Conservation (phyloP, 1,140 invertebrate genomes). For the Cryptotermes secundus region DNA sequence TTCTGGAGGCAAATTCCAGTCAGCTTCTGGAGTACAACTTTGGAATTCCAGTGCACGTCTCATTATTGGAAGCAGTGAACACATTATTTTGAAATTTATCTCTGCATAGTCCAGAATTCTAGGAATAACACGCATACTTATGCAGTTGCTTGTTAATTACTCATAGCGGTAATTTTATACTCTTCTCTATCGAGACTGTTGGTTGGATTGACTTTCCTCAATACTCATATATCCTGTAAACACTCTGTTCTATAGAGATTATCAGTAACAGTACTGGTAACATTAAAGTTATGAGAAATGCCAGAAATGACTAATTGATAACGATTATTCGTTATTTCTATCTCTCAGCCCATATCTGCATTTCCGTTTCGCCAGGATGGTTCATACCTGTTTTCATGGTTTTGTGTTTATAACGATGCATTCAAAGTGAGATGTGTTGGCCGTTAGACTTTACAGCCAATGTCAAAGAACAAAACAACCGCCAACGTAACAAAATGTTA, state of each 20-base stretch:
- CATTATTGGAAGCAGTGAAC: not conserved
- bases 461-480: too few relatives aligned
- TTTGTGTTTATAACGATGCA: too few relatives aligned
- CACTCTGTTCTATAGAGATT: not conserved
- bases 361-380: too few relatives aligned
- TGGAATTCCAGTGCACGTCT: not conserved
- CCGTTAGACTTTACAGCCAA: too few relatives aligned
- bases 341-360: too few relatives aligned
- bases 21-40: constrained; percentile 4
- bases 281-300: not conserved
- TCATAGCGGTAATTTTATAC: not conserved
- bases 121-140: not conserved
- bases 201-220: not conserved
- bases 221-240: not conserved
- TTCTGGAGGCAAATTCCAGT: not conserved
- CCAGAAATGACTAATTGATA: not conserved
- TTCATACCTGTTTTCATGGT: too few relatives aligned
- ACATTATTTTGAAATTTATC: not conserved
- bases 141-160: not conserved
- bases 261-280: not conserved
- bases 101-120: constrained; percentile 7
- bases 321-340: too few relatives aligned
- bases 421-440: too few relatives aligned
- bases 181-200: not conserved
- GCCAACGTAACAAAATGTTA: too few relatives aligned